These are phyloP conservation scores for Callaeas wilsoni DNA, from an alignment of 2,113 vertebrate genomes.

Conservation along the genomic window DNA sequence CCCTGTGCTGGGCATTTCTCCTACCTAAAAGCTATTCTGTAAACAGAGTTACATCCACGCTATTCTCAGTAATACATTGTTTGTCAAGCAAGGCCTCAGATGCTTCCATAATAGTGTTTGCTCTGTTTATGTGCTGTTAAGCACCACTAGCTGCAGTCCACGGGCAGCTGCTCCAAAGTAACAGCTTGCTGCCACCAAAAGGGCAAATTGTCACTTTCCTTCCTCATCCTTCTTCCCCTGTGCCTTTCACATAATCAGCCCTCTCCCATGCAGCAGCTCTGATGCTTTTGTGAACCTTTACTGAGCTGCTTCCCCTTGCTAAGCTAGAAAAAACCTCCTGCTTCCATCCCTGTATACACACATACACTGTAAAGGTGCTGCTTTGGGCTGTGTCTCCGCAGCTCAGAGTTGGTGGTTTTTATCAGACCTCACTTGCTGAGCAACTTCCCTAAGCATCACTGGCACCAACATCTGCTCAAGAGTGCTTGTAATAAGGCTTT, in stretches of 20 bases:
- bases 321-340: not conserved
- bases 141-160: constrained; percentile 10
- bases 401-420: not conserved
- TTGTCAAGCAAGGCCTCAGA: constrained; percentile 29
- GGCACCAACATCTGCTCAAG: not conserved
- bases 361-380: not conserved
- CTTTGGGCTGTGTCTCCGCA: not conserved
- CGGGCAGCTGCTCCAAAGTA: constrained; percentile 24
- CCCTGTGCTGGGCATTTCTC: not conserved
- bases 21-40: not conserved
- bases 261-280: not conserved
- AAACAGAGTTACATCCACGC: not conserved
- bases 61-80: not conserved
- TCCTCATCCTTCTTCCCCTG: not conserved
- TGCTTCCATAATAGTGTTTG: constrained; percentile 21
- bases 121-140: not conserved
- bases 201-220: not conserved
- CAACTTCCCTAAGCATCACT: not conserved
- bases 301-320: not conserved
- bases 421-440: not conserved
- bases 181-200: constrained; percentile 29
- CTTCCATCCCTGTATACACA: not conserved
- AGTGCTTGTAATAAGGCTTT: not conserved
- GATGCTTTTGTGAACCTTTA: not conserved
- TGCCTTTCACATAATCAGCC: not conserved